Evolutionary conservation across 2,113 vertebrate species (phyloP).

Genomic region (Elaphurus davidianus): DNA sequence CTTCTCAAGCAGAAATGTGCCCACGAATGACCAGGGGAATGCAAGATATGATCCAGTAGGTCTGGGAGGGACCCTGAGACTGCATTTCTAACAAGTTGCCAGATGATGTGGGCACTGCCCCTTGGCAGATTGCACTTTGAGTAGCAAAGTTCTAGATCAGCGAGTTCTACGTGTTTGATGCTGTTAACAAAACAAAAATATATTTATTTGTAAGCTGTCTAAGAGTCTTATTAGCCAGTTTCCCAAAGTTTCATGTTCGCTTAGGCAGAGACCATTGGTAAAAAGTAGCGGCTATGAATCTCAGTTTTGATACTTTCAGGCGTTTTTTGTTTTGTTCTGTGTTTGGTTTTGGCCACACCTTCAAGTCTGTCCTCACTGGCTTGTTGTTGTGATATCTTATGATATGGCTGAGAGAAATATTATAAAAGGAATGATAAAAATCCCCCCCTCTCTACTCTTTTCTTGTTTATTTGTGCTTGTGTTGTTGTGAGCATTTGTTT

Average conservation of each 20-base stretch:
- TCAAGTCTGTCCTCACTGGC: background rate
- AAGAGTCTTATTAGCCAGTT: background rate
- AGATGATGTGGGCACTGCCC: no score
- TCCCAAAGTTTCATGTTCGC: background rate
- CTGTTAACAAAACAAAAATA: background rate
- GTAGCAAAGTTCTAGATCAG: background rate
- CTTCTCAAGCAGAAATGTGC: background rate
- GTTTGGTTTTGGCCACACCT: background rate
- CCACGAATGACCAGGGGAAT: fast-evolving
- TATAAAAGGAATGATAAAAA: background rate
- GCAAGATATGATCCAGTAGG: background rate
- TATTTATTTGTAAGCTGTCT: background rate
- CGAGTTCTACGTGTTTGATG: background rate
- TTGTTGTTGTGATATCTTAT: background rate
- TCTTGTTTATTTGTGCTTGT: background rate
- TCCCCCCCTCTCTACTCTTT: background rate
- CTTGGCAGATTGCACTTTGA: background rate
- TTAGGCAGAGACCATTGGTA: background rate
- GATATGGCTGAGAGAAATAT: background rate
- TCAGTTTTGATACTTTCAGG: background rate
- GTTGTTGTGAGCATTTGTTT: background rate
- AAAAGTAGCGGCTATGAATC: background rate
- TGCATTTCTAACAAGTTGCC: background rate
- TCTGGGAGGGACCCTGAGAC: background rate
- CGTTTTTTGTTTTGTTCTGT: background rate